phyloP scores from a whole-genome alignment of 1,140 invertebrate genomes.

The Colletes gigas region DNA sequence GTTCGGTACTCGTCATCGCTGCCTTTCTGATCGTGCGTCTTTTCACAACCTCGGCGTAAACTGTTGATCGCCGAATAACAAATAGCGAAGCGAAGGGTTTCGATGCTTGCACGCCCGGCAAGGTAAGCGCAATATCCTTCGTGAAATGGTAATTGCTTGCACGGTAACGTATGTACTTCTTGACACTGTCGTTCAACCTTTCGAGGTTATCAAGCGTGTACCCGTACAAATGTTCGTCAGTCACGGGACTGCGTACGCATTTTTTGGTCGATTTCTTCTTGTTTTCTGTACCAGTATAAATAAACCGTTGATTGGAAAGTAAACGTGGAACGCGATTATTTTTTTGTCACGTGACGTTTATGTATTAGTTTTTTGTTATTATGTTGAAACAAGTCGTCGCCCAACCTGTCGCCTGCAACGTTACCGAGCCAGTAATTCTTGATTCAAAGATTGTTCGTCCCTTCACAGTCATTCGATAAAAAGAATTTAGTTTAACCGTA shows the following conservation, averaged over 20 bases:
- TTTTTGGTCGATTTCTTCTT: slow-evolving; percentile 2
- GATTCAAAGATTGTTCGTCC: not conserved
- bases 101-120: not conserved
- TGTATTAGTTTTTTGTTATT: not conserved
- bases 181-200: not conserved
- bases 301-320: not conserved
- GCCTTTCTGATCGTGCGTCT: slow-evolving; percentile 25
- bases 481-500: no score
- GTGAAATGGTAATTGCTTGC: slow-evolving; percentile 27
- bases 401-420: not conserved
- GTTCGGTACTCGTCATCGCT: slow-evolving; percentile 32
- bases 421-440: not conserved
- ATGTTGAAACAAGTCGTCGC: not conserved
- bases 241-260: not conserved
- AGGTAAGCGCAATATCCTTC: slow-evolving; percentile 42
- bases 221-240: not conserved
- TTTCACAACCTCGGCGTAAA: slow-evolving; percentile 1
- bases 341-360: no score
- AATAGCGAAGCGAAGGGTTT: slow-evolving; percentile 18
- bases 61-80: slow-evolving; percentile 30
- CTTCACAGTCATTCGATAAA: no score
- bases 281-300: not conserved
- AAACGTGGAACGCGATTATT: not conserved
- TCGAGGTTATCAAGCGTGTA: slow-evolving; percentile 12
- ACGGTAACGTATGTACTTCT: not conserved